phyloP scores from a whole-genome alignment of 1,140 invertebrate species.

The Pseudomyrmex sp. region DNA sequence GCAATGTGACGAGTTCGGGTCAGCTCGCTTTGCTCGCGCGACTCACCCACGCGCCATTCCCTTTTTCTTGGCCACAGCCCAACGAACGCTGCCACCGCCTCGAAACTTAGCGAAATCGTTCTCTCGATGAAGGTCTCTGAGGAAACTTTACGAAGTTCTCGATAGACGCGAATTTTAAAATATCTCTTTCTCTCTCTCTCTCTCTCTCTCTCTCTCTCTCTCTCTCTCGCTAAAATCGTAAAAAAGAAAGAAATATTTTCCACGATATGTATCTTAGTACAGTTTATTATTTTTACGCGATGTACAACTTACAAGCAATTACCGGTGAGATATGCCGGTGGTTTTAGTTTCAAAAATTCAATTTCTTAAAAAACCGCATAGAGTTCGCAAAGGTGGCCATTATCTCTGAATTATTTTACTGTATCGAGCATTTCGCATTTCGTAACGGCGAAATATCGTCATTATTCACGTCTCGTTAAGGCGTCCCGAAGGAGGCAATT shows the following conservation, averaged over 20 bases:
- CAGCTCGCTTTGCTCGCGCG: constrained; percentile 78
- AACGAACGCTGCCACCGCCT: constrained; percentile 66
- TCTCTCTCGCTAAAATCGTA: neutral
- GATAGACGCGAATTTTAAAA: neutral
- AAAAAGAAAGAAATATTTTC: too few relatives aligned
- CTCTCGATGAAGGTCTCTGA: constrained; percentile 34
- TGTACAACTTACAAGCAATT: too few relatives aligned
- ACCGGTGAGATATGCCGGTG: neutral
- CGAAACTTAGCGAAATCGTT: constrained; percentile 48
- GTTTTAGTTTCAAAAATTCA: neutral
- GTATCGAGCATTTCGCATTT: constrained; percentile 58
- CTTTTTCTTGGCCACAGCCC: constrained; percentile 76
- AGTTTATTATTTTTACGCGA: too few relatives aligned
- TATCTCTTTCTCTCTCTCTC: too few relatives aligned
- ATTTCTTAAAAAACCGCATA: constrained; percentile 32
- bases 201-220: too few relatives aligned
- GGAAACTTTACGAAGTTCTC: constrained; percentile 20
- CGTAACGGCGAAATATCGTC: constrained; percentile 68
- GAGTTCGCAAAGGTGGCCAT: constrained; percentile 55
- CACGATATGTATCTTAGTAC: too few relatives aligned
- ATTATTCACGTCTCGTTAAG: constrained; percentile 65
- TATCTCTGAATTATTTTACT: constrained; percentile 63
- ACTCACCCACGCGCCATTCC: constrained; percentile 82
- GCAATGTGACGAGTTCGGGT: constrained; percentile 79
- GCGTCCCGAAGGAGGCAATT: constrained; percentile 43